Percentiles rank a stretch among this genome's conserved stretches.
Conservation (phyloP, 2,888 invertebrate genomes). For the Drosophila suboccidentalis region DNA sequence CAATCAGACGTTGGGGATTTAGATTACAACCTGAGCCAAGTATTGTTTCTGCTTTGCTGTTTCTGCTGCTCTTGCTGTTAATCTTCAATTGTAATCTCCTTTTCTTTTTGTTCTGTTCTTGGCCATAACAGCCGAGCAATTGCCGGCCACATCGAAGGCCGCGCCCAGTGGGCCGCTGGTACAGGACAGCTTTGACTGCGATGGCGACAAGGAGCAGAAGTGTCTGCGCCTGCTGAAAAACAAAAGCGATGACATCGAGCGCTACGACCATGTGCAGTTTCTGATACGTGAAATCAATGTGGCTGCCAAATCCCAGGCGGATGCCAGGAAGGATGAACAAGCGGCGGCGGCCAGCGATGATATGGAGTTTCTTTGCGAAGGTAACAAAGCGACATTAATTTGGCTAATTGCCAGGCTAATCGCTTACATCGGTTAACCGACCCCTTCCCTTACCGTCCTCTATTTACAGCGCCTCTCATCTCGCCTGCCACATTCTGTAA, state of each 20-base stretch:
- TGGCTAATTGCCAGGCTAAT: slow-evolving; percentile 58
- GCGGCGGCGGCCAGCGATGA: slow-evolving; percentile 77
- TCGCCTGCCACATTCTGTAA: slow-evolving; percentile 96
- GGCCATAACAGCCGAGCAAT: slow-evolving; percentile 49
- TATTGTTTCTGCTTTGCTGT: slow-evolving; percentile 5
- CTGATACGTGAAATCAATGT: slow-evolving; percentile 94
- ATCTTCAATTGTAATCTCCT: slow-evolving; percentile 44
- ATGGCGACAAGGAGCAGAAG: slow-evolving; percentile 81
- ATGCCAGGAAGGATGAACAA: slow-evolving; percentile 83
- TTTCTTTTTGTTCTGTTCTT: not conserved
- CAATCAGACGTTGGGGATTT: slow-evolving; percentile 11
- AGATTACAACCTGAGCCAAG: slow-evolving; percentile 2
- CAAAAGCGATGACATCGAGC: slow-evolving; percentile 85
- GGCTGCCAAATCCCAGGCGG: slow-evolving; percentile 86
- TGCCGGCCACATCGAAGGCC: slow-evolving; percentile 56
- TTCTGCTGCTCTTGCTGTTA: slow-evolving; percentile 17
- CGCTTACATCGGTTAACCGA: slow-evolving; percentile 3
- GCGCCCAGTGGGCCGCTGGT: slow-evolving; percentile 51
- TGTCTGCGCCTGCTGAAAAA: slow-evolving; percentile 84
- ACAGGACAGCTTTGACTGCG: slow-evolving; percentile 82
- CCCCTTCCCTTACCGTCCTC: too few species aligned
- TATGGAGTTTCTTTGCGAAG: slow-evolving; percentile 84
- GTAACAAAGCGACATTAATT: slow-evolving; percentile 56
- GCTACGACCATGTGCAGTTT: slow-evolving; percentile 96
- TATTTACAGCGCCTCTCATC: slow-evolving; percentile 91